A percentile compares a stretch with the other conserved stretches of the same genome.
These are phyloP conservation scores for Drosophila suzukii DNA, from an alignment of 1,140 invertebrate genomes.

Conservation along the genomic window DNA sequence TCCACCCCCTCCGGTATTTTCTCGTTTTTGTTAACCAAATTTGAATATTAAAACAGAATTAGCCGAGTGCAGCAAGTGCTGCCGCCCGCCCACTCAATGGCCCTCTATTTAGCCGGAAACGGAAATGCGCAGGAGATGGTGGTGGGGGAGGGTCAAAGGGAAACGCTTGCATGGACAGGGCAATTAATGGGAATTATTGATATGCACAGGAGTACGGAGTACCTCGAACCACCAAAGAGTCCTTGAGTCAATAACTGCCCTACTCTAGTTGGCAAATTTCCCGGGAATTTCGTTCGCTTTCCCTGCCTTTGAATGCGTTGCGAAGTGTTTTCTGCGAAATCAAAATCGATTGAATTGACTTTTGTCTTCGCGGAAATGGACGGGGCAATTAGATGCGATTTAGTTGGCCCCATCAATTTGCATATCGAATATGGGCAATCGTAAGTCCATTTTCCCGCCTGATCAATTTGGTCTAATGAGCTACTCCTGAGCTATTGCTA, in stretches of 20 bases:
- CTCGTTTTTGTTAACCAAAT: conserved; percentile 55
- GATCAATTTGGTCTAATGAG: conserved; percentile 56
- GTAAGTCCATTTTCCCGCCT: conserved; percentile 16
- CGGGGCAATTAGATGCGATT: conserved; percentile 46
- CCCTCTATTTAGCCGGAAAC: conserved; percentile 38
- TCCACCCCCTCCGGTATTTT: conserved; percentile 33
- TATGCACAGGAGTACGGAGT: conserved; percentile 19
- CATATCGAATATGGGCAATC: conserved; percentile 37
- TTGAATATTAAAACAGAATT: conserved; percentile 79
- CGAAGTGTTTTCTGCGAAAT: conserved; percentile 60
- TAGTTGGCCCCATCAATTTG: conserved; percentile 30
- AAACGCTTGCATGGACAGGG: conserved; percentile 21
- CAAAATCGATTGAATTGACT: conserved; percentile 46
- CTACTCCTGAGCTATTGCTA: conserved; percentile 10
- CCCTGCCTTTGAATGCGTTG: conserved; percentile 40
- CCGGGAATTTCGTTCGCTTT: conserved; percentile 31
- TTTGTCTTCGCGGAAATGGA: conserved; percentile 29
- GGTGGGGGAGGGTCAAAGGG: not conserved
- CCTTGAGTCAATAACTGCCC: conserved; percentile 45
- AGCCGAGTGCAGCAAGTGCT: conserved; percentile 67
- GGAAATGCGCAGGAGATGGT: conserved; percentile 19
- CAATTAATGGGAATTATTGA: conserved; percentile 55
- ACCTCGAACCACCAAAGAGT: not conserved
- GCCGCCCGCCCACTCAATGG: conserved; percentile 1
- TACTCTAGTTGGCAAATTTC: conserved; percentile 42